phyloP scores from a whole-genome alignment of 2,113 vertebrate species.

The Triplophysa rosa region DNA sequence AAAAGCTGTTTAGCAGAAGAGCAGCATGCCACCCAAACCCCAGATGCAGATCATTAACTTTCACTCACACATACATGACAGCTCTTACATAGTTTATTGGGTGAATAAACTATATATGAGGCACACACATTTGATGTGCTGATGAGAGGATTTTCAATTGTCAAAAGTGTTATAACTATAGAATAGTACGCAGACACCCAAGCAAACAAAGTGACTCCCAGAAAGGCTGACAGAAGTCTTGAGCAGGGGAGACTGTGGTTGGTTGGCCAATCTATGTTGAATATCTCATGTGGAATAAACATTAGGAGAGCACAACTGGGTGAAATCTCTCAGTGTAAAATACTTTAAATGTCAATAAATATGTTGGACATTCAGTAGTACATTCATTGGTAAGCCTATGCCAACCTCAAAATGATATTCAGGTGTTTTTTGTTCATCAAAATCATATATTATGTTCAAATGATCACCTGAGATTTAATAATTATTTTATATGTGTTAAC shows the following conservation, averaged over 20 bases:
- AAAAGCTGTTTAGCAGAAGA: slow-evolving; percentile 63
- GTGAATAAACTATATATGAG: background rate
- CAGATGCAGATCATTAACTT: slow-evolving; percentile 49
- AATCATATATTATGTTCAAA: too few species aligned
- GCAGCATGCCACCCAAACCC: slow-evolving; percentile 72
- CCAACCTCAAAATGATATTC: too few species aligned
- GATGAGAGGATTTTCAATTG: background rate
- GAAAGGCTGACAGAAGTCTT: slow-evolving; percentile 2
- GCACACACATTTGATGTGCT: background rate
- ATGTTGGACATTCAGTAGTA: too few species aligned
- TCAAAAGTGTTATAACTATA: slow-evolving; percentile 3
- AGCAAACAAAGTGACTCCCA: background rate
- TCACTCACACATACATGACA: slow-evolving; percentile 15
- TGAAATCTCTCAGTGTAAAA: background rate
- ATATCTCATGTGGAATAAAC: background rate
- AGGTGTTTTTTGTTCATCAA: too few species aligned
- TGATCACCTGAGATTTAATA: too few species aligned
- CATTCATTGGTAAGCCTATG: too few species aligned
- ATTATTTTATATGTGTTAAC: too few species aligned
- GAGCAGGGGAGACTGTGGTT: too few species aligned
- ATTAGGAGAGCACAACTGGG: background rate
- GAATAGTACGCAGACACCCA: background rate
- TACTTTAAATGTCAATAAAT: background rate
- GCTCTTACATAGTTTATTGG: background rate
- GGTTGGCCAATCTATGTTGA: background rate